Evolutionary conservation across 2,797 vertebrate species (phyloP).

Genomic region (Peromyscus aztecus): DNA sequence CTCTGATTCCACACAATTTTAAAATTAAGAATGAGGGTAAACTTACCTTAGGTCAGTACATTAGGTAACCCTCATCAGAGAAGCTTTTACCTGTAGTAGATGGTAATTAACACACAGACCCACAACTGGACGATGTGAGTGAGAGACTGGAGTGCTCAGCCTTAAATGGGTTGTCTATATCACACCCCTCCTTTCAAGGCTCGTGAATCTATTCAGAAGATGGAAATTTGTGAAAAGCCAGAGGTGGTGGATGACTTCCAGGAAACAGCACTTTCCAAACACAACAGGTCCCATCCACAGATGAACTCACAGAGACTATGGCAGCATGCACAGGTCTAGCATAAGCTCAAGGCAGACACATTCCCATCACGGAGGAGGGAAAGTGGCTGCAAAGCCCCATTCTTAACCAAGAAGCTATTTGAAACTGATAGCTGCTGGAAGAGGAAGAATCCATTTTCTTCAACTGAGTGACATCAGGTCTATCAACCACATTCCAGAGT

Average conservation of each 20-base stretch:
- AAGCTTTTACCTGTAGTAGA: not conserved
- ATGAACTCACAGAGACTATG: not conserved
- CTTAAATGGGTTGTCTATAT: not conserved
- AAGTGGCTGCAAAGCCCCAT: not conserved
- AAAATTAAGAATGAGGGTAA: slow-evolving; percentile 13
- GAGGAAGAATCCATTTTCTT: no score
- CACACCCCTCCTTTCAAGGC: not conserved
- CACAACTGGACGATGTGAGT: not conserved
- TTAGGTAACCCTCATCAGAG: not conserved
- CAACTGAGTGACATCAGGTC: no score
- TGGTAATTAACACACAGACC: not conserved
- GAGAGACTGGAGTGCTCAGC: not conserved
- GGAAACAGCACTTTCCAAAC: not conserved
- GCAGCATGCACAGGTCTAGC: not conserved
- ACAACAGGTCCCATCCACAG: not conserved
- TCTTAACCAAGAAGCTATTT: not conserved
- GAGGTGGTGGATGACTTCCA: not conserved
- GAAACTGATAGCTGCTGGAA: no score
- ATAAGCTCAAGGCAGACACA: not conserved
- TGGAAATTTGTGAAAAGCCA: not conserved
- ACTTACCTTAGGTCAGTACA: not conserved
- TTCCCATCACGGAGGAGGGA: not conserved
- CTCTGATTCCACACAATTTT: not conserved
- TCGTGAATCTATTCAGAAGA: not conserved
- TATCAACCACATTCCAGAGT: no score